Evolutionary conservation across 2,113 vertebrate species (phyloP).

Genomic region (Ochotona curzoniae): DNA sequence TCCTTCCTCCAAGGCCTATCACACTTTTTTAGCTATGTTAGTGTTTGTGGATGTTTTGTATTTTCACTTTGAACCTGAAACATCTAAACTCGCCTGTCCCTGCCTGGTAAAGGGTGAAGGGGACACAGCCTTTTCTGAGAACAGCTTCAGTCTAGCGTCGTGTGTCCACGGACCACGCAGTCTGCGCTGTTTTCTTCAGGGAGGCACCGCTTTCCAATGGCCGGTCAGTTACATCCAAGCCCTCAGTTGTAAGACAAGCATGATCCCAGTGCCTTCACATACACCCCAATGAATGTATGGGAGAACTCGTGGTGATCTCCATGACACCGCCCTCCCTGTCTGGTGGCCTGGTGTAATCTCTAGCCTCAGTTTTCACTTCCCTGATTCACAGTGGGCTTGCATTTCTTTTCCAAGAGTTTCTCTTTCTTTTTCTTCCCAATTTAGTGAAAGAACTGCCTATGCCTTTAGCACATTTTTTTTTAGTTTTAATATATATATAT

Average conservation of each 20-base stretch:
- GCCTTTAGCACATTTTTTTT: not conserved
- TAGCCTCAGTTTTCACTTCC: not conserved
- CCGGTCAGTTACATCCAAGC: not conserved
- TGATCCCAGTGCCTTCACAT: no score
- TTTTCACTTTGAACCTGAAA: not conserved
- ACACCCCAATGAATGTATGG: rapidly evolving
- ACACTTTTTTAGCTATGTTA: not conserved
- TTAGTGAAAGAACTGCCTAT: not conserved
- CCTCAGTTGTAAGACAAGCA: no score
- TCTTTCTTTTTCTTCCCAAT: not conserved
- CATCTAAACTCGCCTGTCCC: not conserved
- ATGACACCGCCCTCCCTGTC: not conserved
- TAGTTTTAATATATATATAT: not conserved
- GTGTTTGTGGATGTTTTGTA: not conserved
- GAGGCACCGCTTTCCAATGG: not conserved
- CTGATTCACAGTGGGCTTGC: not conserved
- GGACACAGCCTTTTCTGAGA: not conserved
- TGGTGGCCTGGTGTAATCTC: not conserved
- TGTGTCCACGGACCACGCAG: not conserved
- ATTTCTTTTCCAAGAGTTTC: not conserved
- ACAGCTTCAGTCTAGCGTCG: not conserved
- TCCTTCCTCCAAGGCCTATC: not conserved
- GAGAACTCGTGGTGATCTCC: not conserved
- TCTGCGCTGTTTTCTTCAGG: not conserved
- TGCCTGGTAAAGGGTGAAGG: not conserved